phyloP scores from a whole-genome alignment of 2,113 vertebrate genomes.

The Gnathonemus longibarbis region DNA sequence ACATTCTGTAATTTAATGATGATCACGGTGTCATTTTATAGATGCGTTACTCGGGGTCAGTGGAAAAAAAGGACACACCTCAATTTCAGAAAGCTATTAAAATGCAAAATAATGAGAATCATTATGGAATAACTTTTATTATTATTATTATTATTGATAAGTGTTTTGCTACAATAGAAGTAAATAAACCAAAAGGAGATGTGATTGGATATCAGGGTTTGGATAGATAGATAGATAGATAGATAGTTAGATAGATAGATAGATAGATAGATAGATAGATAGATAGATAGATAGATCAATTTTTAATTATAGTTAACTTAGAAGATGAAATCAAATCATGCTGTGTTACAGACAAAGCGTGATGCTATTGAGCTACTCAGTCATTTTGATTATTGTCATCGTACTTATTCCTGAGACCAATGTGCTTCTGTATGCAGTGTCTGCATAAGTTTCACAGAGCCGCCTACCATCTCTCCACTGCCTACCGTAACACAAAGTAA shows the following conservation, averaged over 20 bases:
- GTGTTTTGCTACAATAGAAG: neutral
- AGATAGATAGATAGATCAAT: neutral
- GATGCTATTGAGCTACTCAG: neutral
- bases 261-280: neutral
- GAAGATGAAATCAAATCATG: neutral
- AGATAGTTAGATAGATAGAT: too few species aligned
- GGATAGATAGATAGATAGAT: too few species aligned
- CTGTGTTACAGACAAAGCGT: neutral
- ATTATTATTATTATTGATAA: neutral
- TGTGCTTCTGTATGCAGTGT: neutral
- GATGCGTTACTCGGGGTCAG: neutral
- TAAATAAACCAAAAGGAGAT: neutral
- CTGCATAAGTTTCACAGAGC: neutral
- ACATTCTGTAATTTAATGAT: neutral
- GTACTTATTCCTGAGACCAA: neutral
- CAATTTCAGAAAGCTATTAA: neutral
- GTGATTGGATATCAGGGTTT: neutral
- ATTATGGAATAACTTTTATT: neutral
- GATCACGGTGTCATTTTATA: neutral
- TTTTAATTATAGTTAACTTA: neutral
- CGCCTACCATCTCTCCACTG: neutral
- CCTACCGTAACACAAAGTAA: neutral
- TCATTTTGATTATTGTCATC: neutral
- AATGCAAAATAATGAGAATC: neutral
- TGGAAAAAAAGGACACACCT: neutral